A percentile compares a stretch with the other conserved stretches of the same genome.
phyloP scores from a whole-genome alignment of 1,140 invertebrate species.

The Phymastichus coffea region DNA sequence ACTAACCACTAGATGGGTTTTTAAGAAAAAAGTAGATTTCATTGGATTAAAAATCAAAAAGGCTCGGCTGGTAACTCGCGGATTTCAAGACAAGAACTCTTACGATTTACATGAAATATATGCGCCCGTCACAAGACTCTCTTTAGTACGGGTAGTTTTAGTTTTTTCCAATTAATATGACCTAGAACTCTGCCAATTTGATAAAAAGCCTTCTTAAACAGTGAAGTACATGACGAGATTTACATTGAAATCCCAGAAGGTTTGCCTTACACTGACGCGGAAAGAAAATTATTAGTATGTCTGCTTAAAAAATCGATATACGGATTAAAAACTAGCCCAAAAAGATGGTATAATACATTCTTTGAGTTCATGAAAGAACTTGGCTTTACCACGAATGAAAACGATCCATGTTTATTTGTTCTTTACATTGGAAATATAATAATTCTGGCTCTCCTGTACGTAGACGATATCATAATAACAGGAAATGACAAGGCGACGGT shows the following conservation, averaged over 20 bases:
- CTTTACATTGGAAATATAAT: neutral
- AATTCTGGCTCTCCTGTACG: neutral
- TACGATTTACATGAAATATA: neutral
- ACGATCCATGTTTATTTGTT: neutral
- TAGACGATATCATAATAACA: neutral
- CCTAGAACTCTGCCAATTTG: neutral
- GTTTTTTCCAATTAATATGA: neutral
- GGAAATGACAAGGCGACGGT: neutral
- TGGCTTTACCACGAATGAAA: neutral
- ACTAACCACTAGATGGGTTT: too few relatives aligned
- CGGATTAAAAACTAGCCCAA: neutral
- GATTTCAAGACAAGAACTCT: neutral
- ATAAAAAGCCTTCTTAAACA: neutral
- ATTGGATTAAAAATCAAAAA: too few relatives aligned
- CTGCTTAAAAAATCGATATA: slow-evolving; percentile 19
- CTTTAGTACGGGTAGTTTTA: neutral
- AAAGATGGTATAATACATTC: neutral
- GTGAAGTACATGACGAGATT: neutral
- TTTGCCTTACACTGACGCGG: neutral
- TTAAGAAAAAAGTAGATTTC: too few relatives aligned
- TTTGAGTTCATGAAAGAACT: neutral
- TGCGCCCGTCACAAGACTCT: neutral
- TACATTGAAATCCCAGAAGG: neutral
- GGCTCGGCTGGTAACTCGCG: neutral
- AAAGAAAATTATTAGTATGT: too few relatives aligned